phyloP scores from a whole-genome alignment of 2,113 vertebrate genomes.

The Craseonycteris thonglongyai region DNA sequence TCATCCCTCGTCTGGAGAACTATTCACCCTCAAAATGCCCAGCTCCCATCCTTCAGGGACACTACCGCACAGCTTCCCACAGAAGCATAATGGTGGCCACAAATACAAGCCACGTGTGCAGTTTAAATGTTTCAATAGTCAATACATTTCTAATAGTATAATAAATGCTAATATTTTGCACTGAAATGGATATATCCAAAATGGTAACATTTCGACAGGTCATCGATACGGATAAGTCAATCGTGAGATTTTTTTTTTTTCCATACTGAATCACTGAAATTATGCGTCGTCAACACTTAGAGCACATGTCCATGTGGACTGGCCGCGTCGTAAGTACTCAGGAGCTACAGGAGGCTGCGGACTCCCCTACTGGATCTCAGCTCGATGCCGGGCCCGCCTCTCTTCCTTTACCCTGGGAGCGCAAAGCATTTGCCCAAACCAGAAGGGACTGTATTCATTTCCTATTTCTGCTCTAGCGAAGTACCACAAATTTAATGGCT shows the following conservation, averaged over 20 bases:
- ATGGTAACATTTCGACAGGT: background rate
- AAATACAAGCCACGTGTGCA: background rate
- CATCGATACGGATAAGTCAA: background rate
- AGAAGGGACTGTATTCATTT: background rate
- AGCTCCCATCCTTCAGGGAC: background rate
- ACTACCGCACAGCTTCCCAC: rapidly evolving
- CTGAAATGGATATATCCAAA: background rate
- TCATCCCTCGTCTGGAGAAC: background rate
- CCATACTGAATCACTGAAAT: background rate
- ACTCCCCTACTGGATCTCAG: background rate
- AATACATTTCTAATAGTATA: background rate
- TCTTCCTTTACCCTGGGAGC: background rate
- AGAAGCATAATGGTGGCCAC: background rate
- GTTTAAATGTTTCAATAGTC: background rate
- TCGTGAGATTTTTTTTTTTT: background rate
- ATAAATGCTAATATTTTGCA: too few relatives aligned
- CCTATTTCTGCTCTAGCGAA: background rate
- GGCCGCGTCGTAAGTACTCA: background rate
- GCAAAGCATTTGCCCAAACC: background rate
- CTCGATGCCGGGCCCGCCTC: background rate
- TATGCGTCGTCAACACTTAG: background rate
- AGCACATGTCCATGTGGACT: background rate
- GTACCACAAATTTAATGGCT: background rate
- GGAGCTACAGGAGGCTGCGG: background rate
- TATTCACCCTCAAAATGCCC: background rate